Evolutionary conservation across 2,888 invertebrate species (phyloP).

Genomic region (Drepana falcataria): DNA sequence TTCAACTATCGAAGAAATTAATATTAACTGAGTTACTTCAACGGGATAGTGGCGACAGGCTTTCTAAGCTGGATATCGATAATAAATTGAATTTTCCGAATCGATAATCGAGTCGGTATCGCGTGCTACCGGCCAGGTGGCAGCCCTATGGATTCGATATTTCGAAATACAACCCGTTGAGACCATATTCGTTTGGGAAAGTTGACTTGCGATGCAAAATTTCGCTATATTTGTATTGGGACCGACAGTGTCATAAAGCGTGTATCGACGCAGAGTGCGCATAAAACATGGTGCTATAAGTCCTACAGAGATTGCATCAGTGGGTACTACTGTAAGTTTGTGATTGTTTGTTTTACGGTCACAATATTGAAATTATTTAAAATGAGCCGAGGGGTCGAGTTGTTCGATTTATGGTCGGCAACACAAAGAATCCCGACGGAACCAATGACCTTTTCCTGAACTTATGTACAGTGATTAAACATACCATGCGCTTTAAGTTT

Average conservation of each 20-base stretch:
- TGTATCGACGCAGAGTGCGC: constrained; percentile 28
- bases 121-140: constrained; percentile 11
- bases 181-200: constrained; percentile 65
- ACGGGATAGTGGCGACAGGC: not conserved
- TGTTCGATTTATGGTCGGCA: too few relatives aligned
- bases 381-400: too few relatives aligned
- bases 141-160: constrained; percentile 28
- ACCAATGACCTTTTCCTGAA: too few relatives aligned
- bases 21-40: not conserved
- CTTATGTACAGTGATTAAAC: too few relatives aligned
- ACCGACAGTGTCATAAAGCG: constrained; percentile 43
- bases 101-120: not conserved
- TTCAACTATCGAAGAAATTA: not conserved
- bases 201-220: constrained; percentile 51
- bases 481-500: too few relatives aligned
- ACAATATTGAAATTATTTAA: too few relatives aligned
- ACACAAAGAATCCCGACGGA: too few relatives aligned
- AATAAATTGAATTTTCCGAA: not conserved
- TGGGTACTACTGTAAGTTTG: constrained; percentile 9
- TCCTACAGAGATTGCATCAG: constrained; percentile 5
- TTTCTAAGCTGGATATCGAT: not conserved
- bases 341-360: constrained; percentile 1
- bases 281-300: constrained; percentile 27
- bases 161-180: constrained; percentile 46
- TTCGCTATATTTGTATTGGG: constrained; percentile 54